Conservation (phyloP, 2,888 invertebrate genomes). For the Clepsis dumicolana region DNA sequence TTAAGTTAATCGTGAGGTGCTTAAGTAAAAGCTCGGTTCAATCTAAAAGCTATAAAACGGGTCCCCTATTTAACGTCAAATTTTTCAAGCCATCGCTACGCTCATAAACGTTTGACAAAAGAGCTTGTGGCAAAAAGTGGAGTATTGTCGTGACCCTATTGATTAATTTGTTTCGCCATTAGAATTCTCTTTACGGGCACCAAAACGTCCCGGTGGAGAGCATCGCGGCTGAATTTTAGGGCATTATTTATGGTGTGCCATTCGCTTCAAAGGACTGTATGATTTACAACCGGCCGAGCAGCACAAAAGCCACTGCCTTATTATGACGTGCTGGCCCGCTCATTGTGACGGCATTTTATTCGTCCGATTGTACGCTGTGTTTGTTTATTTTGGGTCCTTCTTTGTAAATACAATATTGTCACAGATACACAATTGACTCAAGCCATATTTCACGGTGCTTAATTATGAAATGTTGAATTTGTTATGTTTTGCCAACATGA, state of each 20-base stretch:
- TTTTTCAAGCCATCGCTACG: conserved; percentile 52
- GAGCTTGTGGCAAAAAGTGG: conserved; percentile 63
- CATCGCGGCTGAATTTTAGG: conserved; percentile 74
- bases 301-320: conserved; percentile 83
- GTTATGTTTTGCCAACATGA: conserved; percentile 66
- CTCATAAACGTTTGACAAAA: conserved; percentile 62
- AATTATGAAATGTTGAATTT: conserved; percentile 65
- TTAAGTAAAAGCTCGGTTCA: conserved; percentile 46
- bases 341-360: conserved; percentile 82
- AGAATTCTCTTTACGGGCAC: conserved; percentile 74
- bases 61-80: conserved; percentile 55
- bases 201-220: conserved; percentile 71
- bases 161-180: conserved; percentile 82
- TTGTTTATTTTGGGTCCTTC: conserved; percentile 84
- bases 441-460: conserved; percentile 79
- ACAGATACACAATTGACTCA: conserved; percentile 71
- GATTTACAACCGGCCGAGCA: conserved; percentile 74
- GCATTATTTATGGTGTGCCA: conserved; percentile 82
- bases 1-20: conserved; percentile 47
- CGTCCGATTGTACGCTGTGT: conserved; percentile 77
- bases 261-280: conserved; percentile 83
- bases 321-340: conserved; percentile 83
- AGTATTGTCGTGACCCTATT: conserved; percentile 71
- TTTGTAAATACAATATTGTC: conserved; percentile 80
- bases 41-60: conserved; percentile 51